Conservation (phyloP, 2,888 invertebrate species). For the Onchidella celtica region DNA sequence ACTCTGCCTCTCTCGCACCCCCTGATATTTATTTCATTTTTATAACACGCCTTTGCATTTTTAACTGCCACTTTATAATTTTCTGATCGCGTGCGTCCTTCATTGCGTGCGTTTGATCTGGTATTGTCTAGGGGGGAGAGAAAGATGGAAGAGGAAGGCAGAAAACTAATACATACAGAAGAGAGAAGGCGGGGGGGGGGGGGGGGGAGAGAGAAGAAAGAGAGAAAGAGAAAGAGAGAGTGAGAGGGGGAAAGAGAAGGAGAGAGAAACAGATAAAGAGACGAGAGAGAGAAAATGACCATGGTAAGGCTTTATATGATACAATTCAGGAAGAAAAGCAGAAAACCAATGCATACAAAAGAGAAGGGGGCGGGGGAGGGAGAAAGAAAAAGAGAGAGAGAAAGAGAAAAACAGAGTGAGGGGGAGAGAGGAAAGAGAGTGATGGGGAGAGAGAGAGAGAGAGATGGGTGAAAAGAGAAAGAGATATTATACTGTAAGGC, state of each 20-base stretch:
- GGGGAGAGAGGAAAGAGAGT: not conserved
- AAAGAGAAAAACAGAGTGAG: conserved; percentile 25
- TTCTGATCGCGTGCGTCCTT: too few species aligned
- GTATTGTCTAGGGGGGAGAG: not conserved
- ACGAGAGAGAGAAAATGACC: conserved; percentile 9
- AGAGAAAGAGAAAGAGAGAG: conserved; percentile 13
- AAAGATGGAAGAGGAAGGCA: not conserved
- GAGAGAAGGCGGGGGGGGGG: not conserved
- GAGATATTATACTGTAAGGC: not conserved
- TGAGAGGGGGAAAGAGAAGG: not conserved
- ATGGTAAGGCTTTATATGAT: too few species aligned
- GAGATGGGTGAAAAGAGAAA: conserved; percentile 3
- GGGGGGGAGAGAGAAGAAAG: not conserved
- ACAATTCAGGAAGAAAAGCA: not conserved
- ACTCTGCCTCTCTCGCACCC: too few species aligned
- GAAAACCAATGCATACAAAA: not conserved
- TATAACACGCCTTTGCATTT: too few species aligned
- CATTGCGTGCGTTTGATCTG: too few species aligned
- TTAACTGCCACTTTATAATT: too few species aligned
- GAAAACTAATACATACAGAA: not conserved
- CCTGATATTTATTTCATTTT: too few species aligned
- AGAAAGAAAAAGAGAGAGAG: conserved; percentile 23
- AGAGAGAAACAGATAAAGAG: conserved; percentile 28
- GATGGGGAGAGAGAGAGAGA: not conserved
- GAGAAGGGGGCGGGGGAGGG: conserved; percentile 4